Evolutionary conservation across 2,888 invertebrate genomes (phyloP), one percentile per base, ranked within the genome.

Genomic region (Glyphotaelius pellucidus): DNA sequence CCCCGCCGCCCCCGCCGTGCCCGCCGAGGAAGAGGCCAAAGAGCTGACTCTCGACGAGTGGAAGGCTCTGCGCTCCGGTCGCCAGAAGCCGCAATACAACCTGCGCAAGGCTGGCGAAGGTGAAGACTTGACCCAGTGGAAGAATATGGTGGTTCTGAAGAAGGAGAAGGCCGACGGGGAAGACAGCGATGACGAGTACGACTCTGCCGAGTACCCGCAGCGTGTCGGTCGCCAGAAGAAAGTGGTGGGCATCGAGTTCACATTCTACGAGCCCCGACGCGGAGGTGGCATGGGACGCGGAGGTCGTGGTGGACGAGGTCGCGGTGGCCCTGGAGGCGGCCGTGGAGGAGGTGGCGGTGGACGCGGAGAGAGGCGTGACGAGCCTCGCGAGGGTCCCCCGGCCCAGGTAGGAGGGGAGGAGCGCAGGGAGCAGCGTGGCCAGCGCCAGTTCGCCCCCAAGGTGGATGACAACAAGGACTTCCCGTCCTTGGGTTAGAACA

Each of bases 381-480:
- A 93, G 30, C 95, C 95, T 91, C 94, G 90, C 94, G 95, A 95
- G 93, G 94, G 94, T 85, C 94, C 94, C 31, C 80, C 87, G 80
- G 67, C 67, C 67, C 67, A 67, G 67, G 47, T 32, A 92, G 94
- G 94, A 30, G 95, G 95, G 94, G 96, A 95, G 95, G 95, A 95
- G 94, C 94, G 95, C 42, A 67, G 67, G 67, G 67, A 67, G 67
- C 94, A 93, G 92, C 94, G 94, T 93, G 95, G 95, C 93, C 94
- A 94, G 90, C 95, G 94, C 93, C 95, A 94, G 67, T 95, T 96
- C 93, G 97, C 98, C 94, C 98, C 99, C 32, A 98, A 99, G 95
- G 98, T 99, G 94, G 99, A 99, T 95, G 99, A 99, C 96, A 99
- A 98, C 96, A 98, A 98, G 95, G 99, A 99, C 96, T 99, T 99